Percentiles rank a stretch among this genome's conserved stretches.
These are phyloP conservation scores for Callosobruchus maculatus DNA, from an alignment of 2,888 invertebrate genomes.

Conservation along the genomic window DNA sequence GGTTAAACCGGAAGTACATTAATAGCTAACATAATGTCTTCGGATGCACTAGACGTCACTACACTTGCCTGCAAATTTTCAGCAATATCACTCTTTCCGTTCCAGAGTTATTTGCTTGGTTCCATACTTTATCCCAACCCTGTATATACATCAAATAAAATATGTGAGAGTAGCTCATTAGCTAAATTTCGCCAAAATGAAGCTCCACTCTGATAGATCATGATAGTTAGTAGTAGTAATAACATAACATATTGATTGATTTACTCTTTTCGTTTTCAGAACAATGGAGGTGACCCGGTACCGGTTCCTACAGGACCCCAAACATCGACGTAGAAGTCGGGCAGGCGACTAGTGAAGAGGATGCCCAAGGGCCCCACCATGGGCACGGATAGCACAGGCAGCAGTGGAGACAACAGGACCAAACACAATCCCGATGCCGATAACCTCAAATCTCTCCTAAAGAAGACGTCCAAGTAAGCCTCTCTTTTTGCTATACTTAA, in stretches of 20 bases:
- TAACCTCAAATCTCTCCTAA: slow-evolving; percentile 70
- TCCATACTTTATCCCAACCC: no score
- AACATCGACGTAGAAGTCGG: not conserved
- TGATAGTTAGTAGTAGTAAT: no score
- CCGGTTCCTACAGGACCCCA: not conserved
- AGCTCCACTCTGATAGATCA: no score
- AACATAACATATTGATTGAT: not conserved
- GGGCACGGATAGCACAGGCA: slow-evolving; percentile 39
- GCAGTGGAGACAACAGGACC: slow-evolving; percentile 27
- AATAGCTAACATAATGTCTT: no score
- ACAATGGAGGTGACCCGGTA: not conserved
- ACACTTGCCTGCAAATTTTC: no score
- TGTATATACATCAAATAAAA: no score
- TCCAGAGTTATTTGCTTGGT: no score
- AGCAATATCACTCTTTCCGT: no score
- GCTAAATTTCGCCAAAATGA: no score
- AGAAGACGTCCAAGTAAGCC: slow-evolving; percentile 65
- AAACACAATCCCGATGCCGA: slow-evolving; percentile 60
- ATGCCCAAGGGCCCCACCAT: not conserved
- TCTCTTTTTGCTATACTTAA: not conserved
- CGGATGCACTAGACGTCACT: no score
- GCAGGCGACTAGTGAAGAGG: not conserved
- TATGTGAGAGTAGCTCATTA: no score
- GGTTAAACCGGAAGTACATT: no score
- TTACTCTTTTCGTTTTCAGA: not conserved